Evolutionary conservation across 2,113 vertebrate genomes (phyloP), one percentile per base, ranked within the genome.

Genomic region (Chinchilla lanigera): DNA sequence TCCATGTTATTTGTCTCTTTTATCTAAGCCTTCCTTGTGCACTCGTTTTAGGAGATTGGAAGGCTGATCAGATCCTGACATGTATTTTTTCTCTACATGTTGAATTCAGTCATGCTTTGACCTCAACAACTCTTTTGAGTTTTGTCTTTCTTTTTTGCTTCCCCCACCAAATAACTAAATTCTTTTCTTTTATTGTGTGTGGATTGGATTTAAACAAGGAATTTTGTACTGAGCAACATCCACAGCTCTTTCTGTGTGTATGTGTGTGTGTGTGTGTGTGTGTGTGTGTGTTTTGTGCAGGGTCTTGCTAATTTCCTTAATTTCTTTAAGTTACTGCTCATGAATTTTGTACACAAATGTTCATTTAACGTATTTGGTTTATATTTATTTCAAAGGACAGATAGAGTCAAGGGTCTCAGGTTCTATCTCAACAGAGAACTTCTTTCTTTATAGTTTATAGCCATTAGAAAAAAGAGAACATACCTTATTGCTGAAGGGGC

Each of bases 401-500:
- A 58, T 17, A n/a, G 10, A 67, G 30, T 60, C 30, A 95, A 92
- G 28, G 17, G 4, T 78, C 22, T 86, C 50, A 61, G 11, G 0
- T 26, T 90, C 26, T 81, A 94, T 95, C 3, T 84, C n/a, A 61
- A 22, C 14, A 50, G 61, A 81, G 16, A 81, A 75, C 6, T 14
- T 95, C 19, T 61, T 69, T 26, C 35, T 47, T 84, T 88, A 33
- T 41, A 81, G 90, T 93, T 96, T 65, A 82, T 28, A 94, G 83
- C 83, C 96, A 67, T 95, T n/a, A 83, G 93, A 56, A 73, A 67
- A 67, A 61, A 67, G 44, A 61, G 52, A 90, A 95, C 95, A 3
- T 73, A 98, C 93, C 52, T 73, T 93, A 90, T 92, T 98, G 81
- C 47, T 44, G 83, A 97, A 93, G 50, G 96, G 73, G 82, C 54